Conservation (phyloP, 2,797 vertebrate species). For the Cirrhinus molitorella region DNA sequence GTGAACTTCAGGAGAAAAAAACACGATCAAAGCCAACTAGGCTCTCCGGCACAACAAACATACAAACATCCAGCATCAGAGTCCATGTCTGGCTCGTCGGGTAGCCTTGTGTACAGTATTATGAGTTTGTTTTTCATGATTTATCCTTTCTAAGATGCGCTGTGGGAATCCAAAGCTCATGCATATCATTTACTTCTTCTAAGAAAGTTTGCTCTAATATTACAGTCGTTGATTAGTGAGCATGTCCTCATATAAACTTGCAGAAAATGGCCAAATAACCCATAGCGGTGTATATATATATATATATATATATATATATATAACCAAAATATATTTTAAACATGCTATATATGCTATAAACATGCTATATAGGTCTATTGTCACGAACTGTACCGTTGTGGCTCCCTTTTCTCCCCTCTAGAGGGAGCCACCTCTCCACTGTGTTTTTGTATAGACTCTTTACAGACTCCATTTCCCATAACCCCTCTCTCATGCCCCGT, state of each 20-base stretch:
- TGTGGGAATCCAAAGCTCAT: neutral
- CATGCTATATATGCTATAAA: neutral
- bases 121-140: neutral
- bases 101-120: neutral
- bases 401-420: no score
- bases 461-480: no score
- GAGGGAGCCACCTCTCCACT: no score
- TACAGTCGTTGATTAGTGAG: neutral
- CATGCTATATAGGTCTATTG: no score
- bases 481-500: no score
- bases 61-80: slow-evolving; percentile 36
- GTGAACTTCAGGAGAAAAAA: slow-evolving; percentile 50
- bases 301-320: neutral
- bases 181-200: neutral
- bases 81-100: neutral
- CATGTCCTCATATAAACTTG: slow-evolving; percentile 15
- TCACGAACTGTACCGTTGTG: no score
- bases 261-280: neutral
- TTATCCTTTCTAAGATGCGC: neutral
- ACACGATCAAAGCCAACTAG: slow-evolving; percentile 61
- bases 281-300: no score
- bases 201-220: neutral
- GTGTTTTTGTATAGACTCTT: no score
- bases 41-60: slow-evolving; percentile 45
- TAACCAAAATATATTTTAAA: no score